phyloP scores from a whole-genome alignment of 2,797 vertebrate genomes.

The Melanotaenia maccullochi region DNA sequence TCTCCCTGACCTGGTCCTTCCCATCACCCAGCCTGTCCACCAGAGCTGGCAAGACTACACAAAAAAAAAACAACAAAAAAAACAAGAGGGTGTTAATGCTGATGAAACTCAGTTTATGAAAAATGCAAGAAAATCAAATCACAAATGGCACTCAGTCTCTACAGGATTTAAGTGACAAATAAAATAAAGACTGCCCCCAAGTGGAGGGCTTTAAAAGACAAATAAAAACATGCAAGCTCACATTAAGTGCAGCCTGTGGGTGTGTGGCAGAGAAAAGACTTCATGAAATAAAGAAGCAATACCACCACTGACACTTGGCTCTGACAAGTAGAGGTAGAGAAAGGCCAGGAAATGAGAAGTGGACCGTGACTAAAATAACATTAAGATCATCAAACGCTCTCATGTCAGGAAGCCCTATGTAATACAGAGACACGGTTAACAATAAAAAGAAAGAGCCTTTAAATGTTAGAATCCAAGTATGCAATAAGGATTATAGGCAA shows the following conservation, averaged over 20 bases:
- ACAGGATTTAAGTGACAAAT: conserved; percentile 11
- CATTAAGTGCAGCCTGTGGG: not conserved
- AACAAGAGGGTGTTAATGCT: not conserved
- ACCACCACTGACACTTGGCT: conserved; percentile 1
- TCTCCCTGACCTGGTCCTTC: conserved; percentile 97
- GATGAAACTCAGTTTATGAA: conserved; percentile 10
- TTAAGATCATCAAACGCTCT: conserved; percentile 45
- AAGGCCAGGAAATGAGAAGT: conserved; percentile 57
- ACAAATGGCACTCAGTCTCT: conserved; percentile 2
- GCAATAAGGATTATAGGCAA: conserved; percentile 12
- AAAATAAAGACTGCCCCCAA: conserved; percentile 55
- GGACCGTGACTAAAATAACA: conserved; percentile 55
- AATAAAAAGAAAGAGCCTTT: conserved; percentile 6
- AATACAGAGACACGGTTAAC: conserved; percentile 12
- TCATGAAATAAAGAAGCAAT: not conserved
- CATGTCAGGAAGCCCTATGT: conserved; percentile 16
- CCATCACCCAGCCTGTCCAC: conserved; percentile 94
- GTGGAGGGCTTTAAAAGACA: conserved; percentile 44
- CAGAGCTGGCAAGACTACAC: conserved; percentile 88
- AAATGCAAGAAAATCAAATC: conserved; percentile 25
- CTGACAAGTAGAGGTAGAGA: conserved; percentile 1
- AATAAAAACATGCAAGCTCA: not conserved
- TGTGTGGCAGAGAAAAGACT: conserved; percentile 1
- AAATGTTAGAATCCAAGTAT: conserved; percentile 7
- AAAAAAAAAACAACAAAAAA: not conserved